These are phyloP conservation scores for Actenoides lindsayi DNA, from an alignment of 2,113 vertebrate species.

Conservation along the genomic window DNA sequence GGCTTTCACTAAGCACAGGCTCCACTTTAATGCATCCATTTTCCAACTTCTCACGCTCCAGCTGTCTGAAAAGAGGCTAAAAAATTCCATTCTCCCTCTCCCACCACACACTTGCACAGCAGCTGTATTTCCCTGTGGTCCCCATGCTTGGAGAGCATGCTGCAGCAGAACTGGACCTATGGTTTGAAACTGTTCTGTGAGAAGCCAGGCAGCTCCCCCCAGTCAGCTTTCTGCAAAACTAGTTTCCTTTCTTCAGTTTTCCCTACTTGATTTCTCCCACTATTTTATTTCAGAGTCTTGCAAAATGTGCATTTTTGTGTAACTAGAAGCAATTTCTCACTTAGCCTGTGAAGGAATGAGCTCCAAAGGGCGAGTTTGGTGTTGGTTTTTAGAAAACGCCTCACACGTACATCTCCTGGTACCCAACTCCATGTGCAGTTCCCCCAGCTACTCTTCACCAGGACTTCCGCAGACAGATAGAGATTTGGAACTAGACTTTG, in stretches of 20 bases:
- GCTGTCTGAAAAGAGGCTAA: background rate
- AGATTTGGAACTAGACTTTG: background rate
- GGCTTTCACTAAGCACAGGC: background rate
- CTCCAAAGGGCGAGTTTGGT: background rate
- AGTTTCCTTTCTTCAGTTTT: background rate
- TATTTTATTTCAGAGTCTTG: background rate
- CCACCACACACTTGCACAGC: background rate
- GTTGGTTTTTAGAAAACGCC: background rate
- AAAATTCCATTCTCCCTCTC: background rate
- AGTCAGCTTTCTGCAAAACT: background rate
- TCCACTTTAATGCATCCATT: background rate
- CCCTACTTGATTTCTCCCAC: background rate
- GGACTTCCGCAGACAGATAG: background rate
- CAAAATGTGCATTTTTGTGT: background rate
- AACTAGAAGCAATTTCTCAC: rapidly evolving
- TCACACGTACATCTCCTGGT: background rate
- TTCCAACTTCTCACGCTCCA: constrained; percentile 18
- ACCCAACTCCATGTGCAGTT: background rate
- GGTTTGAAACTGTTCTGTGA: background rate
- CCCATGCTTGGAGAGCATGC: rapidly evolving
- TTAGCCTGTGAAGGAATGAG: background rate
- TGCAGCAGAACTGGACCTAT: rapidly evolving
- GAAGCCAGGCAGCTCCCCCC: background rate
- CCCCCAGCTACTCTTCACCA: background rate
- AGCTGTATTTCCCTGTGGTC: background rate